Base-by-base conservation (phyloP, 2,888 invertebrate species). In the Phyllotreta striolata region DNA sequence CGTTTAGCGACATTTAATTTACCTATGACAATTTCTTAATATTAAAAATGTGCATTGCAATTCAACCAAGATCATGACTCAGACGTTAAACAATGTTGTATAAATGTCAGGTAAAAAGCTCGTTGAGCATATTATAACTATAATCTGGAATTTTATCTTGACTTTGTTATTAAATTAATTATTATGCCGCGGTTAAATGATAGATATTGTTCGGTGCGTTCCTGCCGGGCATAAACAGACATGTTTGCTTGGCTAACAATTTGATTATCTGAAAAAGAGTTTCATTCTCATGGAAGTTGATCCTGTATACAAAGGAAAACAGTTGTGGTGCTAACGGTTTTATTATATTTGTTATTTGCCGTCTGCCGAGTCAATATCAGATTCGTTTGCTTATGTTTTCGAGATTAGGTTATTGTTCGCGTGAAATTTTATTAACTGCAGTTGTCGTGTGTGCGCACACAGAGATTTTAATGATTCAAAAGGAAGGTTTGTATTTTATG, bases 271-370 rank as follows among this genome's bases (percentile, higher is more conserved):
- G 12, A 49, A 49, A 49, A 49, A 37, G 24, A 24, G 24, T 24
- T 24, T 24, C 24, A 35, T 49, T 49, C 49, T 49, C 49, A 35
- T 14, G 34, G 35, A 49, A 6, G 6, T 49, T 49, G 34, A 49
- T 35, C 9, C 35, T 10, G 6, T 37, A 49, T 35, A 49, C 49
- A 49, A 49, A 49, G 34, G 49, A 34, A 49, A 35, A 35, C 49
- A 35, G 49, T 35, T 49, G 49, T 12, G 4, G 35, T 35, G 35
- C 10, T 49, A 49, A 49, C 49, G 49, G 49, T 35, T 49, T 49
- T 49, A 49, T 49, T 49, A 35, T 49, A 35, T 49, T 49, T 49
- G 12, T 14, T 49, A 49, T 49, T 49, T 49, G 35, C 49, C 49
- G 5, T 49, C n/a, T 49, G 49, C n/a, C 12, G 49, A 6, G 49